Conservation (phyloP, 2,113 vertebrate genomes). For the Crotalus helleri region DNA sequence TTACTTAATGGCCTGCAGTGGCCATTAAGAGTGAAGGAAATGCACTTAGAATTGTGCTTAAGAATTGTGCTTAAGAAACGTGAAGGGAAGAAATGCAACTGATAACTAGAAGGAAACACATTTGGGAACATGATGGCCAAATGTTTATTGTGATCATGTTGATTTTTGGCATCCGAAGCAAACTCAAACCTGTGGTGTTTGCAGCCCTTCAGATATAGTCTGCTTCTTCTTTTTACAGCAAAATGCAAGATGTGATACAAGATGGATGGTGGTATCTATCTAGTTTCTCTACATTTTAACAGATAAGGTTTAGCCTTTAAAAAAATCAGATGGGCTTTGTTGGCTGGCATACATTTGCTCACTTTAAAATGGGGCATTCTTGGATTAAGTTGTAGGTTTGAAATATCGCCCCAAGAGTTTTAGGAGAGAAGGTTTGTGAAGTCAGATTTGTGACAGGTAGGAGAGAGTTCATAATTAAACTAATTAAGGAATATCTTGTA, state of each 20-base stretch:
- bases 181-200: background rate
- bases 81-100: background rate
- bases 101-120: background rate
- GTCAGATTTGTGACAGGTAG: background rate
- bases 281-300: background rate
- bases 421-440: background rate
- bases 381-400: background rate
- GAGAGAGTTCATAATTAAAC: background rate
- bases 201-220: background rate
- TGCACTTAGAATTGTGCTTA: background rate
- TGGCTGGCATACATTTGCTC: background rate
- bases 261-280: no score
- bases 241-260: background rate
- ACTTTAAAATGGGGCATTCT: no score
- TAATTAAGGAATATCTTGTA: background rate
- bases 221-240: background rate
- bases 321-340: background rate
- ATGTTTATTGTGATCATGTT: background rate
- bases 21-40: background rate
- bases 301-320: background rate
- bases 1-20: no score
- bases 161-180: background rate
- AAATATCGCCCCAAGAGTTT: background rate
- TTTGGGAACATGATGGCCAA: background rate
- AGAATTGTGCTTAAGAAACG: background rate